These are phyloP conservation scores for Machaerirhynchus nigripectus DNA, from an alignment of 2,113 vertebrate genomes.

Conservation along the genomic window DNA sequence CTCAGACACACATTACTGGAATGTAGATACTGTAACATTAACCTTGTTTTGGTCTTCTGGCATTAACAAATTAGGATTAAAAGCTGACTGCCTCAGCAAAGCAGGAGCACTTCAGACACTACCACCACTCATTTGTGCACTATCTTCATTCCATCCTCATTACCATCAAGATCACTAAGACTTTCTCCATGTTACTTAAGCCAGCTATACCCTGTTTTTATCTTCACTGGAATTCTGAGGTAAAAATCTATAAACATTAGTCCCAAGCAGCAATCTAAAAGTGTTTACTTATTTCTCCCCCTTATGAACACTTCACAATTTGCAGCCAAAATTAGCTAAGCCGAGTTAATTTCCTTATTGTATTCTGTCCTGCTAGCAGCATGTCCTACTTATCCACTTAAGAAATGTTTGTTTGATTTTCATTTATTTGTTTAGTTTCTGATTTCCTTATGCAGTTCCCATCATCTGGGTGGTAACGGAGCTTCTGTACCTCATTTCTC, in stretches of 20 bases:
- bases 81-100: not conserved
- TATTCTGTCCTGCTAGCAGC: slow-evolving; percentile 23
- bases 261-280: not conserved
- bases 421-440: slow-evolving; percentile 58
- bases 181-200: not conserved
- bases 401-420: slow-evolving; percentile 53
- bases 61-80: not conserved
- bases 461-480: slow-evolving; percentile 20
- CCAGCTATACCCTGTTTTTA: slow-evolving; percentile 54
- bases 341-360: slow-evolving; percentile 44
- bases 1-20: not conserved
- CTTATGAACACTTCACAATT: slow-evolving; percentile 7
- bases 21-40: not conserved
- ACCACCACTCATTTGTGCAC: not conserved
- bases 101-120: not conserved
- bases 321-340: slow-evolving; percentile 40
- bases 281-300: slow-evolving; percentile 19
- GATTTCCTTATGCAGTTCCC: slow-evolving; percentile 49
- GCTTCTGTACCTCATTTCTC: slow-evolving; percentile 4
- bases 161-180: not conserved
- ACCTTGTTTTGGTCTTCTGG: not conserved
- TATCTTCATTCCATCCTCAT: not conserved
- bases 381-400: slow-evolving; percentile 60
- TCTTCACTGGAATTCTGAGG: slow-evolving; percentile 68
- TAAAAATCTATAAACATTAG: slow-evolving; percentile 3